phyloP scores from a whole-genome alignment of 2,113 vertebrate genomes.

The Etheostoma cragini region DNA sequence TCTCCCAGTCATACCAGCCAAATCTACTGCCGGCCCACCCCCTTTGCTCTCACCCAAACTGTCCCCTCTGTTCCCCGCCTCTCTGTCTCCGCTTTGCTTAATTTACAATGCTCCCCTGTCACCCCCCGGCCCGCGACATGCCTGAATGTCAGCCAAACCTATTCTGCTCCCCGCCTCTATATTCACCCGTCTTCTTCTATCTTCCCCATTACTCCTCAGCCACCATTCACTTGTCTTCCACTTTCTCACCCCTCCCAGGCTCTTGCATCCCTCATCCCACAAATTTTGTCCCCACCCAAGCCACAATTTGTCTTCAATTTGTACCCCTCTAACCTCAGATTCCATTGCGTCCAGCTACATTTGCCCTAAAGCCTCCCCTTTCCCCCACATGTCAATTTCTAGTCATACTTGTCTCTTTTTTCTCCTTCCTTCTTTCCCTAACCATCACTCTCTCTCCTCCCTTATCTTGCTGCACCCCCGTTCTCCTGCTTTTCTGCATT shows the following conservation, averaged over 20 bases:
- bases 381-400: slow-evolving; percentile 22
- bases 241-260: slow-evolving; percentile 29
- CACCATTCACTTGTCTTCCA: slow-evolving; percentile 34
- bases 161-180: slow-evolving; percentile 36
- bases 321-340: slow-evolving; percentile 30
- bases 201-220: slow-evolving; percentile 42
- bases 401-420: slow-evolving; percentile 11
- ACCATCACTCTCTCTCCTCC: background rate
- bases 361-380: slow-evolving; percentile 11
- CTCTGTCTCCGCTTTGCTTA: slow-evolving; percentile 44
- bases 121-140: slow-evolving; percentile 44
- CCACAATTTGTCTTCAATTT: slow-evolving; percentile 59
- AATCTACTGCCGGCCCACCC: slow-evolving; percentile 35
- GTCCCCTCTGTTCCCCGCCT: slow-evolving; percentile 36
- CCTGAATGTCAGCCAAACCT: slow-evolving; percentile 65
- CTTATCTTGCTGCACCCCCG: slow-evolving; percentile 26
- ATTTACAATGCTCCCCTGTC: slow-evolving; percentile 51
- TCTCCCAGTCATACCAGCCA: slow-evolving; percentile 52
- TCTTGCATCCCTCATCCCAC: slow-evolving; percentile 23
- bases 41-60: slow-evolving; percentile 37
- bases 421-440: background rate
- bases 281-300: slow-evolving; percentile 19
- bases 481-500: slow-evolving; percentile 9
- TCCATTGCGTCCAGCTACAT: slow-evolving; percentile 9
- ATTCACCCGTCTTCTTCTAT: slow-evolving; percentile 52